These are phyloP conservation scores for Aspidapion aeneum DNA, from an alignment of 2,888 invertebrate species.

Conservation along the genomic window DNA sequence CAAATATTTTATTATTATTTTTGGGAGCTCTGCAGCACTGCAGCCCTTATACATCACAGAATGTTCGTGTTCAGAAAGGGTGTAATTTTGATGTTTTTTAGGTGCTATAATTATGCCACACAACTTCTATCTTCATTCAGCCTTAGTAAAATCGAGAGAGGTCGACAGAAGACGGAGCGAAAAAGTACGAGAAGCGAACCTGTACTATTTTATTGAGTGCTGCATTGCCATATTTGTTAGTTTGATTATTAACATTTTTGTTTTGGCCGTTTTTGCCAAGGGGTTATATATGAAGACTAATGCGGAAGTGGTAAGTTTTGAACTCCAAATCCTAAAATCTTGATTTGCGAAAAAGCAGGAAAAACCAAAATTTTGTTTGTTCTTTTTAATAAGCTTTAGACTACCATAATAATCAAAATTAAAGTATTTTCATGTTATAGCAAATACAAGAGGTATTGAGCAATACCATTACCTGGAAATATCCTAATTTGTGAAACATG, in stretches of 20 bases:
- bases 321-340: neutral
- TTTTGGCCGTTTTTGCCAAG: conserved; percentile 83
- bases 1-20: too few relatives aligned
- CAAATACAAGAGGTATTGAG: too few relatives aligned
- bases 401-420: too few relatives aligned
- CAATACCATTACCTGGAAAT: too few relatives aligned
- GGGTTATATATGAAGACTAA: conserved; percentile 74
- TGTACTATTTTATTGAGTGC: conserved; percentile 79
- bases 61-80: too few relatives aligned
- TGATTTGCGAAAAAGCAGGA: neutral
- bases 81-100: conserved; percentile 29
- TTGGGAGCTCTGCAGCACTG: too few relatives aligned
- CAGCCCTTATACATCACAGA: too few relatives aligned
- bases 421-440: too few relatives aligned
- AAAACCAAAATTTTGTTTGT: neutral
- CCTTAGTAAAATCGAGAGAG: conserved; percentile 82
- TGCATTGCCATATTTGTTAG: conserved; percentile 76
- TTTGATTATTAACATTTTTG: conserved; percentile 85
- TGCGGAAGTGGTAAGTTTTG: conserved; percentile 58
- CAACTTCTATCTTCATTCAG: conserved; percentile 89
- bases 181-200: conserved; percentile 78
- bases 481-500: too few relatives aligned
- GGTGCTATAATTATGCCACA: conserved; percentile 87
- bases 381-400: too few relatives aligned
- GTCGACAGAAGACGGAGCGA: conserved; percentile 68